These are phyloP conservation scores for Hipposideros armiger DNA, from an alignment of 2,113 vertebrate species.

Conservation along the genomic window DNA sequence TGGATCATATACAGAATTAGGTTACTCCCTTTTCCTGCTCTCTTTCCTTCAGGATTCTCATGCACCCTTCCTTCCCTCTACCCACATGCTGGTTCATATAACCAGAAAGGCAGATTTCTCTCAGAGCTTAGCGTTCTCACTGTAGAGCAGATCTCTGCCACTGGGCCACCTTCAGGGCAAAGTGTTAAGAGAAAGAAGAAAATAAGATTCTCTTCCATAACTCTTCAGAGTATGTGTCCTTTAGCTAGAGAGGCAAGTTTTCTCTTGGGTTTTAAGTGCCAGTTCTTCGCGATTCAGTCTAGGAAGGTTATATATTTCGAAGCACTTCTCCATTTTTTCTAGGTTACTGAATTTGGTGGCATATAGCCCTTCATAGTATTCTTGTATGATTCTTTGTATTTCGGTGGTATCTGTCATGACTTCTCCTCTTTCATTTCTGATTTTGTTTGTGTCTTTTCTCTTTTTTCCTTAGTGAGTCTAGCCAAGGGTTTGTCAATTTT, in stretches of 20 bases:
- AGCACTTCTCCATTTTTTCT: too few species aligned
- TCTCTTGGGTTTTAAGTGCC: neutral
- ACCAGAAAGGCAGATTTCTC: slow-evolving; percentile 16
- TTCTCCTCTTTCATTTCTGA: too few species aligned
- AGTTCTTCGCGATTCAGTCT: too few species aligned
- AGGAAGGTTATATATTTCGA: too few species aligned
- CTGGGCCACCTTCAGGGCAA: neutral
- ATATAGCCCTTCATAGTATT: too few species aligned
- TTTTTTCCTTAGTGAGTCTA: too few species aligned
- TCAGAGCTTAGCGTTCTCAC: neutral
- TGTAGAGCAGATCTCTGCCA: neutral
- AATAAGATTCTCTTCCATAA: neutral
- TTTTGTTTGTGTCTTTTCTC: too few species aligned
- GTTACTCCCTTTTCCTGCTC: neutral
- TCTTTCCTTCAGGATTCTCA: neutral
- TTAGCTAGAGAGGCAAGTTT: neutral
- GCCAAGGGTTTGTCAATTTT: too few species aligned
- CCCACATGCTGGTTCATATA: neutral
- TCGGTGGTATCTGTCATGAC: too few species aligned
- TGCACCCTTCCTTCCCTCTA: neutral
- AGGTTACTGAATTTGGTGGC: too few species aligned
- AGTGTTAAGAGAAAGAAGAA: neutral
- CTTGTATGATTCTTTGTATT: too few species aligned
- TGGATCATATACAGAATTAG: neutral
- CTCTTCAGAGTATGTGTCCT: neutral